Conservation (phyloP, 2,113 vertebrate genomes). For the Laticauda colubrina region DNA sequence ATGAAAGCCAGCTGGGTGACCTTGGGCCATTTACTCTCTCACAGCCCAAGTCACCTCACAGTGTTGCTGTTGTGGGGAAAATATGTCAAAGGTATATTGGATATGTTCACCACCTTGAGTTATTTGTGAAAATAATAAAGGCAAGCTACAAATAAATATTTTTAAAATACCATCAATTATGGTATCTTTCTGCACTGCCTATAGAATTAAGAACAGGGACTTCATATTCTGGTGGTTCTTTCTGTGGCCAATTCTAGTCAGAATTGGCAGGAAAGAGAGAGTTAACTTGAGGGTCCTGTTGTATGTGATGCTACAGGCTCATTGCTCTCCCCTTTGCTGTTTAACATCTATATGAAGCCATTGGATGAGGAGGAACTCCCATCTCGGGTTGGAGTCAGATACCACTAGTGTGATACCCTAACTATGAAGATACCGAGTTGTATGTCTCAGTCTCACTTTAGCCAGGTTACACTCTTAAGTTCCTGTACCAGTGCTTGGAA, state of each 20-base stretch:
- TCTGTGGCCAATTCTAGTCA: neutral
- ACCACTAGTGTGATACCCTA: neutral
- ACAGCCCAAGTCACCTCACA: no score
- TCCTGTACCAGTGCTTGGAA: neutral
- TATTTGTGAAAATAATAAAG: no score
- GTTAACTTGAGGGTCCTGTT: neutral
- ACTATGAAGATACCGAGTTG: neutral
- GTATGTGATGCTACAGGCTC: neutral
- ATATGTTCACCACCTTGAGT: no score
- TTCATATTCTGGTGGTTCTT: neutral
- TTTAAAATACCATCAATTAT: neutral
- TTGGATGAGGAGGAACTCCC: neutral
- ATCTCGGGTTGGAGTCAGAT: neutral
- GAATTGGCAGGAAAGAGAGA: neutral
- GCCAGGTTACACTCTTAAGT: neutral
- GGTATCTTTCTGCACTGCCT: neutral
- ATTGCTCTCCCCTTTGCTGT: neutral
- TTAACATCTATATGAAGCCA: neutral
- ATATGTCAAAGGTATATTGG: no score
- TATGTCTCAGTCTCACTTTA: neutral
- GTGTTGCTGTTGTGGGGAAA: no score
- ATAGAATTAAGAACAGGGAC: neutral
- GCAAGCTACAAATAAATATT: no score
- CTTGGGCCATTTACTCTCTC: no score
- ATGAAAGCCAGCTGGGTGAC: no score